Evolutionary conservation across 1,140 invertebrate species (phyloP).

Genomic region (Euwallacea similis): DNA sequence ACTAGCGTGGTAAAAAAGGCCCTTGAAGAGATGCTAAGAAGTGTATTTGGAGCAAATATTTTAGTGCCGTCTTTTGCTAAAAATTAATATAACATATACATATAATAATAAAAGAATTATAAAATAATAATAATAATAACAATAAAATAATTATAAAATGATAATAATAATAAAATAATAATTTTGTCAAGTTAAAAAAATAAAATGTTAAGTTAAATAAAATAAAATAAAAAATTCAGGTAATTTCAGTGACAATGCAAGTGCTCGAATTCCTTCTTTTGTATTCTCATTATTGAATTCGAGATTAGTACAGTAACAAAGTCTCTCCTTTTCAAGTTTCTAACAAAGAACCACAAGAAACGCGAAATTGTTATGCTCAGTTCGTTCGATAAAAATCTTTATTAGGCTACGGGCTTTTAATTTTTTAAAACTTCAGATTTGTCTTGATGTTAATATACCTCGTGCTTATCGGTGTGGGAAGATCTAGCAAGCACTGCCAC

Average conservation of each 20-base stretch:
- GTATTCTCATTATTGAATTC: not conserved
- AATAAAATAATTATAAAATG: too few relatives aligned
- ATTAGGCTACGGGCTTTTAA: constrained; percentile 24
- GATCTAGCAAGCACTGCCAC: not conserved
- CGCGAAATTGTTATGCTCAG: constrained; percentile 15
- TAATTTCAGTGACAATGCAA: not conserved
- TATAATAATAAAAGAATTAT: too few relatives aligned
- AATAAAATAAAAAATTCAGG: too few relatives aligned
- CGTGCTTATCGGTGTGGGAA: constrained; percentile 16
- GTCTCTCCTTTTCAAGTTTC: not conserved
- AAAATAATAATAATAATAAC: too few relatives aligned
- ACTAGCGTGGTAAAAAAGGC: too few relatives aligned
- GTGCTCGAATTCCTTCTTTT: not conserved
- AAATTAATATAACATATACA: too few relatives aligned
- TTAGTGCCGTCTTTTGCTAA: too few relatives aligned
- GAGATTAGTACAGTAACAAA: not conserved
- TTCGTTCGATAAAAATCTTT: constrained; percentile 17
- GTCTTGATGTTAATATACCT: constrained; percentile 8
- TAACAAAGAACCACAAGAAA: not conserved
- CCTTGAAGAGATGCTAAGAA: too few relatives aligned
- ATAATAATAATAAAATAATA: too few relatives aligned
- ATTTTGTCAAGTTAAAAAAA: too few relatives aligned
- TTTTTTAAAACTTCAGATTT: constrained; percentile 18
- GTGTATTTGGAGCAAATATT: too few relatives aligned
- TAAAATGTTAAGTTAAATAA: too few relatives aligned